A percentile compares a stretch with the other conserved stretches of the same genome.
phyloP scores from a whole-genome alignment of 2,888 invertebrate genomes.

The Mechanitis mazaeus region DNA sequence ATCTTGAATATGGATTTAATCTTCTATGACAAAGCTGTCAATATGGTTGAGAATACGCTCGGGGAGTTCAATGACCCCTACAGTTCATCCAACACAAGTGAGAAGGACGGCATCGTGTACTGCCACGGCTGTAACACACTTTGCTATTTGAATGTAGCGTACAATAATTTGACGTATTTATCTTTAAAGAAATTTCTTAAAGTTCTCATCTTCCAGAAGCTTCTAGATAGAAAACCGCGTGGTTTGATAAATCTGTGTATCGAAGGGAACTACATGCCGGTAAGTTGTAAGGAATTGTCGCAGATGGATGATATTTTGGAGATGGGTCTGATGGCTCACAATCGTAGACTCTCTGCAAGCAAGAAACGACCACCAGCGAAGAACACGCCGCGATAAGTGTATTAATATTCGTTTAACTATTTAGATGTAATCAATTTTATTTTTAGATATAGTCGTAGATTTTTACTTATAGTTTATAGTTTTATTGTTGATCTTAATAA shows the following conservation, averaged over 20 bases:
- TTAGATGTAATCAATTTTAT: conserved; percentile 3
- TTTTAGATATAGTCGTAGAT: not conserved
- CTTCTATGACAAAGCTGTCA: conserved; percentile 38
- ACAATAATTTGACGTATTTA: conserved; percentile 44
- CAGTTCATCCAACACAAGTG: conserved; percentile 30
- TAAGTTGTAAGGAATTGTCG: conserved; percentile 38
- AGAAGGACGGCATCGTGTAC: conserved; percentile 32
- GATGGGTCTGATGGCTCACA: conserved; percentile 26
- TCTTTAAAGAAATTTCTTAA: conserved; percentile 40
- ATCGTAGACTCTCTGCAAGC: conserved; percentile 26
- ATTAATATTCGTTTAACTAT: not conserved
- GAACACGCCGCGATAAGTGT: conserved; percentile 18
- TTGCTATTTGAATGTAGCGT: conserved; percentile 49
- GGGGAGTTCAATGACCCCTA: conserved; percentile 45
- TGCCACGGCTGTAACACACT: conserved; percentile 50
- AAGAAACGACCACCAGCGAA: conserved; percentile 29
- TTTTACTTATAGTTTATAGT: not conserved
- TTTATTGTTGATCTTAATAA: not conserved
- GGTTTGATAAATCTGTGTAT: conserved; percentile 49
- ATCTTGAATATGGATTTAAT: conserved; percentile 28
- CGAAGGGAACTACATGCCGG: conserved; percentile 54
- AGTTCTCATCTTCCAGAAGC: conserved; percentile 42
- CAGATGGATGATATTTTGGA: conserved; percentile 41
- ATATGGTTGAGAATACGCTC: conserved; percentile 33
- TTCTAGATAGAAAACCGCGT: conserved; percentile 36